phyloP scores from a whole-genome alignment of 2,797 vertebrate species.

The Ptychadena robeensis region DNA sequence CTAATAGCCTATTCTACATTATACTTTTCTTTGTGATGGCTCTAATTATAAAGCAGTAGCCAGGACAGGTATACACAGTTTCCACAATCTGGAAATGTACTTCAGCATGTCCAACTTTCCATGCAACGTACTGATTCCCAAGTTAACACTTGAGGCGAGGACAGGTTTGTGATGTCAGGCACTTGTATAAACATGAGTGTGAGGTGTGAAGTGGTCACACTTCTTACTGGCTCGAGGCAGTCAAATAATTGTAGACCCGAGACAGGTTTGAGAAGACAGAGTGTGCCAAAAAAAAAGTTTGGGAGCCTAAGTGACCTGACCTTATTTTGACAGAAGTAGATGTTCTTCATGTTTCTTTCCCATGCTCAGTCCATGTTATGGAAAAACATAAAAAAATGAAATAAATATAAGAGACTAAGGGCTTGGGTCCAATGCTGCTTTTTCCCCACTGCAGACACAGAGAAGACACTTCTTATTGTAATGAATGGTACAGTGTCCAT shows the following conservation, averaged over 20 bases:
- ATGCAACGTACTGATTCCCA: conserved; percentile 63
- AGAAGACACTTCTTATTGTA: too few species aligned
- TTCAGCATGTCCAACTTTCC: neutral
- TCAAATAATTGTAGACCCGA: neutral
- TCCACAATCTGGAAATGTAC: conserved; percentile 22
- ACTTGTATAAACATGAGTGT: conserved; percentile 79
- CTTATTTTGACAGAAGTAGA: conserved; percentile 20
- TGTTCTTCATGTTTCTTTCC: neutral
- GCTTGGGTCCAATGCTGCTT: too few species aligned
- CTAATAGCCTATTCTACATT: neutral
- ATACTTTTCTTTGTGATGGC: neutral
- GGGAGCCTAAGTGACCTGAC: conserved; percentile 37
- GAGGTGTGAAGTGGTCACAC: conserved; percentile 79
- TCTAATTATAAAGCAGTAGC: neutral
- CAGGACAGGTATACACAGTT: neutral
- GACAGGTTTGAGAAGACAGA: conserved; percentile 43
- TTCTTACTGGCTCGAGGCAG: conserved; percentile 16
- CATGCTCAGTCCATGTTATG: neutral
- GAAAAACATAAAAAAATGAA: neutral
- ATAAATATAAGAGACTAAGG: too few species aligned
- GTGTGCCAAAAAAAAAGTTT: conserved; percentile 50
- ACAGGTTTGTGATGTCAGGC: conserved; percentile 50
- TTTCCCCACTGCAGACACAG: too few species aligned
- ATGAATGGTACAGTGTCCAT: too few species aligned
- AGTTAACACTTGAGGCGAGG: conserved; percentile 68